These are phyloP conservation scores for Poeciliopsis prolifica DNA, from an alignment of 2,113 vertebrate genomes.

Conservation along the genomic window DNA sequence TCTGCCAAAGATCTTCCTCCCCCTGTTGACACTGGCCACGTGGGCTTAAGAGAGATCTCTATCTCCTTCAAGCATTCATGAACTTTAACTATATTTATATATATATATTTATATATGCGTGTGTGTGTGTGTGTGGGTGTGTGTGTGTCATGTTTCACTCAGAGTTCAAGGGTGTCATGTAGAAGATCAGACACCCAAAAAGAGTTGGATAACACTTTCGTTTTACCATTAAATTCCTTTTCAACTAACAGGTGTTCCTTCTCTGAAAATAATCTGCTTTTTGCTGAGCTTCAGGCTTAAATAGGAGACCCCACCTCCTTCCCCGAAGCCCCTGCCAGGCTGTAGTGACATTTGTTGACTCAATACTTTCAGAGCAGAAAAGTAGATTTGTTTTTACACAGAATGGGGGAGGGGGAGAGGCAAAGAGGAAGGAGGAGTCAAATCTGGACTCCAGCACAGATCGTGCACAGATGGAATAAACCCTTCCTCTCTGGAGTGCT, in stretches of 20 bases:
- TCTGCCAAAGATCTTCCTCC: conserved; percentile 69
- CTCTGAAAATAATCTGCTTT: conserved; percentile 77
- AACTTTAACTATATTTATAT: not conserved
- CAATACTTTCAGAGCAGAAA: conserved; percentile 80
- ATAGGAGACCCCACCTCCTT: conserved; percentile 72
- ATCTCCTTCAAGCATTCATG: not conserved
- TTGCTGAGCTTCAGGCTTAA: conserved; percentile 72
- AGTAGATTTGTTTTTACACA: conserved; percentile 81
- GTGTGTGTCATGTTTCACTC: not conserved
- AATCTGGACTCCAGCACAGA: conserved; percentile 39
- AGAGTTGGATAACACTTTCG: not conserved
- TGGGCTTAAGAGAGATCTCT: conserved; percentile 60
- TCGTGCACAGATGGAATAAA: conserved; percentile 48
- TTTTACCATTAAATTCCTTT: conserved; percentile 39
- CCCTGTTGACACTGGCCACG: conserved; percentile 86
- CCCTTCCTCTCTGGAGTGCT: not conserved
- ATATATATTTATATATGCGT: not conserved
- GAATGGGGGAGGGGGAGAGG: conserved; percentile 72
- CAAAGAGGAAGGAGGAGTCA: conserved; percentile 62
- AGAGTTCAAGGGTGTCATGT: not conserved
- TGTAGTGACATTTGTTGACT: conserved; percentile 83
- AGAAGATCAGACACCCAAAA: not conserved
- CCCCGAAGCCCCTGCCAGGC: conserved; percentile 63
- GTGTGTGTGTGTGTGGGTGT: not conserved
- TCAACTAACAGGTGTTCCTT: conserved; percentile 78